Percentiles rank a stretch among this genome's conserved stretches.
phyloP scores from a whole-genome alignment of 2,797 vertebrate genomes.

The Peromyscus eremicus region DNA sequence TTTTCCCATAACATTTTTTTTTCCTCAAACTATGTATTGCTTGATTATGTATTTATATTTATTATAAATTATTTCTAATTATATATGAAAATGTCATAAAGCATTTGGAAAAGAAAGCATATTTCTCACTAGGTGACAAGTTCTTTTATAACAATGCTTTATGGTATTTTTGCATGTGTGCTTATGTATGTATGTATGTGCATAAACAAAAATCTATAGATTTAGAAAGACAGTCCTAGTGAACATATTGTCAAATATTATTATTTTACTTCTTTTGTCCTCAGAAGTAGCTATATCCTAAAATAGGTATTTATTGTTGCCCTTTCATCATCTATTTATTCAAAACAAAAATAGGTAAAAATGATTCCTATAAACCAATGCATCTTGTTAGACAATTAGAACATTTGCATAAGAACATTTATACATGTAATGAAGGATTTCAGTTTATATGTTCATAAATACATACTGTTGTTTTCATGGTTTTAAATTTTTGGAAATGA shows the following conservation, averaged over 20 bases:
- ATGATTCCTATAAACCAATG: background rate
- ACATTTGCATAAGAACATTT: background rate
- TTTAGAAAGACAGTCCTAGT: background rate
- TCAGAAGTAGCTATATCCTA: background rate
- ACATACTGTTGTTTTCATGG: background rate
- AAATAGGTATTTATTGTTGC: background rate
- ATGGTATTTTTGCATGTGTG: background rate
- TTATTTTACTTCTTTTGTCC: background rate
- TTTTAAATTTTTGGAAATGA: background rate
- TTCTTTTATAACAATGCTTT: background rate
- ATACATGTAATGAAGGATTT: background rate
- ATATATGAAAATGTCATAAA: background rate
- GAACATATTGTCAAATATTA: background rate
- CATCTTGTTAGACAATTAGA: background rate
- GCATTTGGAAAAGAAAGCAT: background rate
- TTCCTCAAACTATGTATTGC: background rate
- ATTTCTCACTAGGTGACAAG: background rate
- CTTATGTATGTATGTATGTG: fast-evolving
- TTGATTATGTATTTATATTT: background rate
- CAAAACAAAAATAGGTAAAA: background rate
- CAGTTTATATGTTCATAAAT: background rate
- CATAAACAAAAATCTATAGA: background rate
- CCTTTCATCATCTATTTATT: background rate
- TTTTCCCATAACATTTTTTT: background rate
- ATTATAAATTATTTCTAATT: background rate